Evolutionary conservation across 2,113 vertebrate genomes (phyloP).

Genomic region (Pterocles burchelli): DNA sequence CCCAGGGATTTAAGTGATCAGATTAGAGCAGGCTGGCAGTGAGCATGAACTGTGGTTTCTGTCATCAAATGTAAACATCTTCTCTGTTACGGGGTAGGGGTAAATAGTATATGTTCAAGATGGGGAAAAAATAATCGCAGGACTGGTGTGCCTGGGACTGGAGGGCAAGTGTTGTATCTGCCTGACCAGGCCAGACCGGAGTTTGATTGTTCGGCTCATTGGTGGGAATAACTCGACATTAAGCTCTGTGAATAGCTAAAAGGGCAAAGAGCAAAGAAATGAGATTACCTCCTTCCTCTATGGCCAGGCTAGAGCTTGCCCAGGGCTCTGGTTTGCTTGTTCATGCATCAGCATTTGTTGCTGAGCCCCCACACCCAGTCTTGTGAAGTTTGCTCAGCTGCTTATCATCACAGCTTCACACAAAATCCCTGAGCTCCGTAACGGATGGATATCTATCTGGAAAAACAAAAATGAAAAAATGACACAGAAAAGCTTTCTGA

Average conservation of each 20-base stretch:
- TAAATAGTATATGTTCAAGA: background rate
- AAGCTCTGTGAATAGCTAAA: slow-evolving; percentile 11
- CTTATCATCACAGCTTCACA: background rate
- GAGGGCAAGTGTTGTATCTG: background rate
- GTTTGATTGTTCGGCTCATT: background rate
- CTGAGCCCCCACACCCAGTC: background rate
- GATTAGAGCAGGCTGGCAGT: background rate
- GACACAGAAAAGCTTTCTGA: background rate
- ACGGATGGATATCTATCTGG: background rate
- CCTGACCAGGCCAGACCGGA: background rate
- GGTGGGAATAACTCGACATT: background rate
- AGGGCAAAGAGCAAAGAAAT: slow-evolving; percentile 26
- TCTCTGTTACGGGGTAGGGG: background rate
- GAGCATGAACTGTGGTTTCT: background rate
- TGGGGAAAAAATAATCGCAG: background rate
- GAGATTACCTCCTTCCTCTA: background rate
- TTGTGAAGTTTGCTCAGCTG: background rate
- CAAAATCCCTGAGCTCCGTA: background rate
- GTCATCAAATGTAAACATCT: background rate
- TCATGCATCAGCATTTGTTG: background rate
- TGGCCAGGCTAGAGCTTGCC: background rate
- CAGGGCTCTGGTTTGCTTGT: background rate
- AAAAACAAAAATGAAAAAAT: background rate
- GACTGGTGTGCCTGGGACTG: background rate
- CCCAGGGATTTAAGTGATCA: slow-evolving; percentile 11